Evolutionary conservation across 2,888 invertebrate species (phyloP), one percentile per base, ranked within the genome.

Genomic region (Andricus quercusramuli): DNA sequence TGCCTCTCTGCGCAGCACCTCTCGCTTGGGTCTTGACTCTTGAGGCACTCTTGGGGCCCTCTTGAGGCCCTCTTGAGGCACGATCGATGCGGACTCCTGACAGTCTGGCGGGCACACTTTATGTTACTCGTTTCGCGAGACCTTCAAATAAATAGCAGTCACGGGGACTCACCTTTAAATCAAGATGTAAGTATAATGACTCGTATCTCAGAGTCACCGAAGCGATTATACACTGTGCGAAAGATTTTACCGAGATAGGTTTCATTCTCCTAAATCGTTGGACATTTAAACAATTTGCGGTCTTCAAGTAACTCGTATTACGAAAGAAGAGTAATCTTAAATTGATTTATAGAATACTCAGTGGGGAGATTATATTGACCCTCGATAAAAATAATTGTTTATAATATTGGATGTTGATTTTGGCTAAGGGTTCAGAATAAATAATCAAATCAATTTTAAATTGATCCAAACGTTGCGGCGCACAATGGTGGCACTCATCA

Each of bases 71-170:
- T 70, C 25, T 70, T 70, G 25, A 47, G n/a, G 70, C 51, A 70
- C 51, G 51, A 51, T 74, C 56, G 51, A 74, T 32, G 74, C 56
- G 56, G 32, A 74, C 56, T 74, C 74, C 74, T 74, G 74, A 74
- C 74, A 74, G 74, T 74, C 74, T 74, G 70, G 29, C 74, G 74
- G 74, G 32, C 74, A 74, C 51, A 74, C 32, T 74, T 74, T 74
- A 74, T 74, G 74, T 74, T 74, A 56, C 56, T 74, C 56, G 74
- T 74, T 74, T 74, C 74, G 32, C 74, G n/a, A 74, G 74, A 74
- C 74, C 74, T 74, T 74, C 74, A 74, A 74, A 74, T 74, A 74
- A 74, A 74, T 74, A 74, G 74, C 56, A 74, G 74, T 74, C 74
- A 74, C 32, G 13, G 51, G n/a, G 56, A 51, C 32, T 74, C 56